Evolutionary conservation across 2,888 invertebrate genomes (phyloP).

Genomic region (Sisyra terminalis): DNA sequence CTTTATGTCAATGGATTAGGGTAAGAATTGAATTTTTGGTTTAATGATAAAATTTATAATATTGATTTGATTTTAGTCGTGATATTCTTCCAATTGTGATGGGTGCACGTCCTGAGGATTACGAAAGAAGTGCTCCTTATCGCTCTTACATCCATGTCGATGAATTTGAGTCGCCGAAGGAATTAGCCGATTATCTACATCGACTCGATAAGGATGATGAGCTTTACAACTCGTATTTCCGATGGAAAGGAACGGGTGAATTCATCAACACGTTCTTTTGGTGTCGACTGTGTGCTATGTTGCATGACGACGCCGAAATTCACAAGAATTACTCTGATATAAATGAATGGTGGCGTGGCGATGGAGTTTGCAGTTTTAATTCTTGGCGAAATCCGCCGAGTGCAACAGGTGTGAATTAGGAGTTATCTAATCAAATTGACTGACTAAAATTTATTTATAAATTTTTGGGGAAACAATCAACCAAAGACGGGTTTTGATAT

Average conservation of each 20-base stretch:
- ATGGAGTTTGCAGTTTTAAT: slow-evolving; percentile 45
- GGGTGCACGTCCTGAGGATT: slow-evolving; percentile 88
- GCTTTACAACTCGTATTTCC: slow-evolving; percentile 85
- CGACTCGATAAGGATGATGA: slow-evolving; percentile 74
- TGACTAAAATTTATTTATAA: no score
- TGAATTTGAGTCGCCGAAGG: slow-evolving; percentile 76
- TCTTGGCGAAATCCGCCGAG: no score
- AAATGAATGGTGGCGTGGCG: slow-evolving; percentile 86
- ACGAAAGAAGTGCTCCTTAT: slow-evolving; percentile 73
- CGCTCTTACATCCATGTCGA: slow-evolving; percentile 92
- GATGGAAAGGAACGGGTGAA: slow-evolving; percentile 79
- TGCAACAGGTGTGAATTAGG: no score
- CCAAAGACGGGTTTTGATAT: no score
- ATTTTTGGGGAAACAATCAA: no score
- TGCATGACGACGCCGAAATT: slow-evolving; percentile 27
- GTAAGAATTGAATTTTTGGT: slow-evolving; percentile 32
- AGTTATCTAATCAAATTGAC: no score
- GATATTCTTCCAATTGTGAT: slow-evolving; percentile 88
- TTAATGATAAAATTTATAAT: neutral
- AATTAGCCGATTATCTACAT: slow-evolving; percentile 73
- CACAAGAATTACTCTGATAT: slow-evolving; percentile 58
- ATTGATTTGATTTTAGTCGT: slow-evolving; percentile 29
- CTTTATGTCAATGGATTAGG: slow-evolving; percentile 88
- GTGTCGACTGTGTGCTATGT: slow-evolving; percentile 76
- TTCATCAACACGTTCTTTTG: slow-evolving; percentile 93